A percentile compares a stretch with the other conserved stretches of the same genome.
These are phyloP conservation scores for Pan troglodytes DNA, from an alignment of 2,113 vertebrate genomes.

Conservation along the genomic window NHGRI_mPanTro3-v2.1_pri NC_072407.2:35489001-35489500, in stretches of 20 bases:
- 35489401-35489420: not conserved
- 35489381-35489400: not conserved
- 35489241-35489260: conserved; percentile 16
- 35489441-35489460: conserved; percentile 9
- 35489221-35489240: not conserved
- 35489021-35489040: not conserved
- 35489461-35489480: not conserved
- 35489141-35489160: not conserved
- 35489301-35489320: not conserved
- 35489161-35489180: not conserved
- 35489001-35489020: not conserved
- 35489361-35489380: not conserved
- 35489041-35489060: not conserved
- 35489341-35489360: not conserved
- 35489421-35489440: conserved; percentile 14
- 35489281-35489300: not conserved
- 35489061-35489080: not conserved
- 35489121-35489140: not conserved
- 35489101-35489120: not conserved
- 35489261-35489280: not conserved
- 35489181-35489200: not conserved
- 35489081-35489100: not conserved
- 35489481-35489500: not conserved
- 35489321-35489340: not conserved
- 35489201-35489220: not conserved